phyloP scores from a whole-genome alignment of 1,140 invertebrate species.

The Agrypnia vestita region DNA sequence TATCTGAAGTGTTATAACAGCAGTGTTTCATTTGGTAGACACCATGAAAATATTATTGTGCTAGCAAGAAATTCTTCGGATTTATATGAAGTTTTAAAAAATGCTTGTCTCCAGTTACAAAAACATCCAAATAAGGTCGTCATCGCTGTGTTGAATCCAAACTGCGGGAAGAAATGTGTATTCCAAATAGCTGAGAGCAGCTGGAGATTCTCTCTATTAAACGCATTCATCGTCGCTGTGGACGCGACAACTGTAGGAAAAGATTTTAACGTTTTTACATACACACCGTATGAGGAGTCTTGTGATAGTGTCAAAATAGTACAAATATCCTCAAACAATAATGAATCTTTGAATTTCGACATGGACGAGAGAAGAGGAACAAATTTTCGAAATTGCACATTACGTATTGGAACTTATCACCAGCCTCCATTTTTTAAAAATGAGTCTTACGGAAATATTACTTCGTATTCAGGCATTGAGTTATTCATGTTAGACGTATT shows the following conservation, averaged over 20 bases:
- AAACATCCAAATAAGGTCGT: constrained; percentile 20
- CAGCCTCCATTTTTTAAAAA: neutral
- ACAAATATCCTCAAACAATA: neutral
- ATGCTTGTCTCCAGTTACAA: constrained; percentile 2
- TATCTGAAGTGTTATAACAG: neutral
- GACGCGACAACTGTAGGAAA: neutral
- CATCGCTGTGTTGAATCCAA: neutral
- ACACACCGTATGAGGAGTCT: neutral
- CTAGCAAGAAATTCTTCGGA: neutral
- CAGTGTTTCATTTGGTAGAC: neutral
- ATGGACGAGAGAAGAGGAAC: neutral
- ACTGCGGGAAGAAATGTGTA: neutral
- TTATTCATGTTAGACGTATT: neutral
- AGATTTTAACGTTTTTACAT: neutral
- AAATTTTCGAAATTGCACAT: constrained; percentile 9
- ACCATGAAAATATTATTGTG: neutral
- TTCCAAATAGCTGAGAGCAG: neutral
- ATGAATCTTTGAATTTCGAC: neutral
- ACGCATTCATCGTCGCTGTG: neutral
- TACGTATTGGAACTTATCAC: neutral
- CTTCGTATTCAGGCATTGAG: neutral
- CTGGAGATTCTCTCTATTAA: neutral
- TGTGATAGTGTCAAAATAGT: neutral
- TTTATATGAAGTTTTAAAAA: constrained; percentile 1
- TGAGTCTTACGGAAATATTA: neutral